Evolutionary conservation across 2,888 invertebrate species (phyloP), one percentile per base, ranked within the genome.

Genomic region (Rhagium mordax): DNA sequence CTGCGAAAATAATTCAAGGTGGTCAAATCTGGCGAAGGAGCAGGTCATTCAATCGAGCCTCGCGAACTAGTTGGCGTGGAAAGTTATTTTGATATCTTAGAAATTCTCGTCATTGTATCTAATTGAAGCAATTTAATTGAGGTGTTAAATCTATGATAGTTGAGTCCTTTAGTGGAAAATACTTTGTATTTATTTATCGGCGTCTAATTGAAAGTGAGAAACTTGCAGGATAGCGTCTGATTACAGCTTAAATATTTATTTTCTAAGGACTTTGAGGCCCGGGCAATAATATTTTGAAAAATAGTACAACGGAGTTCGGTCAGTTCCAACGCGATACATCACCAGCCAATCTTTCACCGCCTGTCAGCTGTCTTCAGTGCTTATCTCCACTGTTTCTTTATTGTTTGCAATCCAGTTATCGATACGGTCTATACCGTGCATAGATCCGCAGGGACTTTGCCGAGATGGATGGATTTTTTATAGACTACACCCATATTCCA

Each of bases 381-480:
- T 88, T 88, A 88, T 87, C 87, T 86, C 84, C 84, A 86, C 87
- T 87, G 87, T 87, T 88, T 87, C 88, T 88, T 87, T 87, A 87
- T 87, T 88, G 87, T 88, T 87, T 86, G 84, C 86, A 87, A 87
- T 87, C 85, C 86, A 85, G 87, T 87, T 87, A 87, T 87, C 87
- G 87, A 87, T 87, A 86, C 85, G 82, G 81, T 83, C 84, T 84
- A 83, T 82, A 83, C 82, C 82, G 78, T 78, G 79, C 77, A 62
- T 77, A 74, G 80, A 85, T 85, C 85, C 85, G 82, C 79, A 80
- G 85, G 85, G 85, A 85, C 81, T 84, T 81, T 55, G 77, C 67
- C 74, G 84, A 87, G 87, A 87, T 87, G 87, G 87, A 87, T 87
- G 87, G 87, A 84, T 87, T 87, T 87, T 87, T 86, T 86, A 84